Evolutionary conservation across 1,140 invertebrate genomes (phyloP).

Genomic region (Ladona fulva): DNA sequence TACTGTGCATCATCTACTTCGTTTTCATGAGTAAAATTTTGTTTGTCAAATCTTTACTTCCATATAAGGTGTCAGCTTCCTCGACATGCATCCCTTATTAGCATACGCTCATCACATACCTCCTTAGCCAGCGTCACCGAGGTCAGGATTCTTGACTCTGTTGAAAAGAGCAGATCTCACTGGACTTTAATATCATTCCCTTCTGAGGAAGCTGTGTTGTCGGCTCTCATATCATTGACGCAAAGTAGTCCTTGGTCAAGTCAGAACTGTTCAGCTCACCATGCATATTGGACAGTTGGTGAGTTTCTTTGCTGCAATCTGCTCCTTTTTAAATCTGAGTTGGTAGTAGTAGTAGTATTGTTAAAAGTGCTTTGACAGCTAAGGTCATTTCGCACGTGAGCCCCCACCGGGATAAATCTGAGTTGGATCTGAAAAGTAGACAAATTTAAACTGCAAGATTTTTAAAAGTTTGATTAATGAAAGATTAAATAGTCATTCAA

Average conservation of each 20-base stretch:
- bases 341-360: no score
- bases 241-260: not conserved
- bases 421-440: no score
- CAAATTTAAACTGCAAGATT: no score
- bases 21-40: no score
- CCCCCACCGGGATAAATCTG: no score
- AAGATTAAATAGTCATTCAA: no score
- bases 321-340: no score
- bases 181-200: not conserved
- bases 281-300: not conserved
- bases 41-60: no score
- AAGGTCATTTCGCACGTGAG: no score
- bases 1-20: no score
- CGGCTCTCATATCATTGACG: not conserved
- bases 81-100: not conserved
- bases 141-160: not conserved
- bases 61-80: not conserved
- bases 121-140: not conserved
- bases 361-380: no score
- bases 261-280: not conserved
- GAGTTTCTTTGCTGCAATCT: not conserved
- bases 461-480: no score
- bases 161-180: not conserved
- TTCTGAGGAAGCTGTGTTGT: not conserved
- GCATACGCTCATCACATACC: not conserved